Evolutionary conservation across 2,797 vertebrate genomes (phyloP).

Genomic region (Lutjanus argentimaculatus): DNA sequence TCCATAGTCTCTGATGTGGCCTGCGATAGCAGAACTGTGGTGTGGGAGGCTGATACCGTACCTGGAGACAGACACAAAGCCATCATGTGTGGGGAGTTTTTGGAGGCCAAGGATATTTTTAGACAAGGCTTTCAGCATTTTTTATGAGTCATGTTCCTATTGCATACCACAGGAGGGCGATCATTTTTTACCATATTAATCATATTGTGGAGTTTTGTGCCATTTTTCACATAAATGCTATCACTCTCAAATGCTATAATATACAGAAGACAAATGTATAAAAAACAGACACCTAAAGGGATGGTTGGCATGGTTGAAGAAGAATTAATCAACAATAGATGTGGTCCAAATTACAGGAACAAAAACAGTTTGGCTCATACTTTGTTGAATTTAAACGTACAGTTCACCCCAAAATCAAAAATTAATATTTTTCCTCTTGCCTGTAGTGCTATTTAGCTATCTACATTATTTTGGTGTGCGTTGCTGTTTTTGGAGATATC

Average conservation of each 20-base stretch:
- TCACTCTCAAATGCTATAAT: not conserved
- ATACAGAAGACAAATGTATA: not conserved
- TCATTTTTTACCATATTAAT: not conserved
- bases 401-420: no score
- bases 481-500: no score
- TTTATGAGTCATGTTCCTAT: slow-evolving; percentile 52
- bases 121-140: slow-evolving; percentile 31
- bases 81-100: slow-evolving; percentile 4
- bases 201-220: not conserved
- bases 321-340: not conserved
- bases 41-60: slow-evolving; percentile 62
- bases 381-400: no score
- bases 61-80: slow-evolving; percentile 62
- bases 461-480: no score
- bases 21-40: slow-evolving; percentile 60
- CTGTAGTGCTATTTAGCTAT: no score
- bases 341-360: not conserved
- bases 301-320: not conserved
- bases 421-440: no score
- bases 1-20: slow-evolving; percentile 75
- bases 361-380: no score
- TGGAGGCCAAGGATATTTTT: slow-evolving; percentile 56
- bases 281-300: not conserved
- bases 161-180: slow-evolving; percentile 6
- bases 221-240: slow-evolving; percentile 4